Base-by-base conservation (phyloP, 2,797 vertebrate species). In the Acestrorhynchus altus region DNA sequence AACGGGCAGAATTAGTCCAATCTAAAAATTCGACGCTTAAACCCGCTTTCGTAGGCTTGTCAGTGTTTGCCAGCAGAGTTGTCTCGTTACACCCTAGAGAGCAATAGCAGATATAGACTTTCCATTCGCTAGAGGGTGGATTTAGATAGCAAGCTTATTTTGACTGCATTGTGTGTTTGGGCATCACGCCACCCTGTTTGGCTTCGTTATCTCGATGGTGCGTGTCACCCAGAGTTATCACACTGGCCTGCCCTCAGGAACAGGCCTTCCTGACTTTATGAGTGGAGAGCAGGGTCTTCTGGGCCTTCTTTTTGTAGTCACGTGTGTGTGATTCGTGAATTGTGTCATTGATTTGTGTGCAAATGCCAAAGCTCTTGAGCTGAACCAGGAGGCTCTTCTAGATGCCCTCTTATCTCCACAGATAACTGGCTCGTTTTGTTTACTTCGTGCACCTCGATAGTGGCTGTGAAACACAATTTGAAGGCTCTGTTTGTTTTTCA, bases 361-460 rank as follows among this genome's bases (percentile, higher is more conserved):
- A n/a, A 69, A 70, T 54, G 40, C 69, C 61, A 22, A 15, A 71
- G 39, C 72, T 31, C 51, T 54, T 66, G 64, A 83, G 56, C 16
- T 60, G 39, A 74, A 60, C 59, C 66, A 20, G 24, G 70, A 52
- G 39, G 28, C 28, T 75, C 35, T 65, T 65, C 63, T 65, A 24
- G 26, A 15, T 52, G 47, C 35, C 26, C 15, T 46, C 60, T 54
- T 75, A 82, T 82, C 83, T 79, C 8, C 31, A 39, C 80, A 60
- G 82, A 77, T 78, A 82, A 70, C 70, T 6, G 8, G 5, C 22
- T 24, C 24, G 56, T 67, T 77, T 39, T 78, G 56, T 76, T 72
- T 76, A 60, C 61, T 78, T 76, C 75, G 74, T 44, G 67, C 40
- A 39, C 56, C 11, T 51, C 54, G 70, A 77, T 56, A 74, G 35